Evolutionary conservation across 1,140 invertebrate genomes (phyloP).

Genomic region (Drosophila saltans): DNA sequence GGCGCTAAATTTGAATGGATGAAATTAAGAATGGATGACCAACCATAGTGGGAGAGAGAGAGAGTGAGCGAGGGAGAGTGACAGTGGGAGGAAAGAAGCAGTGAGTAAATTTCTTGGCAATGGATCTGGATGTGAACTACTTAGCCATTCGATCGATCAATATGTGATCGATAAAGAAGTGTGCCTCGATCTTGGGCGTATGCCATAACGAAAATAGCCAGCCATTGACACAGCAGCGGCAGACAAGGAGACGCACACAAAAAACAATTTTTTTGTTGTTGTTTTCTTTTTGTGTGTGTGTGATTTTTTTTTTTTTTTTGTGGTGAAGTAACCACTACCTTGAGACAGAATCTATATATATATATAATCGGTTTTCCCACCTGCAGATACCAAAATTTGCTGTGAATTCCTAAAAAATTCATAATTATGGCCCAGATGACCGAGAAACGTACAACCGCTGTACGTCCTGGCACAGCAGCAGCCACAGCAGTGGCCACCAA

Average conservation of each 20-base stretch:
- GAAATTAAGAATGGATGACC: not conserved
- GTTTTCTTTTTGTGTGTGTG: not conserved
- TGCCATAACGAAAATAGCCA: slow-evolving; percentile 81
- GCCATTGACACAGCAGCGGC: slow-evolving; percentile 59
- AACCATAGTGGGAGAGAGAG: not conserved
- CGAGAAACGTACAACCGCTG: slow-evolving; percentile 68
- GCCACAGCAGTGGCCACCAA: slow-evolving; percentile 34
- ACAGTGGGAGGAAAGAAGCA: not conserved
- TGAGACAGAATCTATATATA: slow-evolving; percentile 1
- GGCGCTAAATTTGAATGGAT: not conserved
- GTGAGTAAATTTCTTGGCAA: slow-evolving; percentile 40
- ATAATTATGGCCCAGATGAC: slow-evolving; percentile 80
- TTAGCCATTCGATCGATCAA: slow-evolving; percentile 26
- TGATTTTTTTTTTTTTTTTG: not conserved
- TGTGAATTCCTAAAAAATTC: slow-evolving; percentile 45
- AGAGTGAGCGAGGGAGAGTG: not conserved
- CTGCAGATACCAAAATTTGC: slow-evolving; percentile 66
- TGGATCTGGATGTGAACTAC: slow-evolving; percentile 21
- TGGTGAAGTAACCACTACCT: slow-evolving; percentile 10
- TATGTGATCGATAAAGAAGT: slow-evolving; percentile 26
- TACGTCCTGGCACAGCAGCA: slow-evolving; percentile 28
- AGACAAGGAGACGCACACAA: slow-evolving; percentile 34
- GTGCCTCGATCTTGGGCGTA: slow-evolving; percentile 67
- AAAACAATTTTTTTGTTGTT: too few relatives aligned
- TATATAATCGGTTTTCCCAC: slow-evolving; percentile 9